Base-by-base conservation (phyloP, 2,888 invertebrate genomes). In the Ryuthela nishihirai region DNA sequence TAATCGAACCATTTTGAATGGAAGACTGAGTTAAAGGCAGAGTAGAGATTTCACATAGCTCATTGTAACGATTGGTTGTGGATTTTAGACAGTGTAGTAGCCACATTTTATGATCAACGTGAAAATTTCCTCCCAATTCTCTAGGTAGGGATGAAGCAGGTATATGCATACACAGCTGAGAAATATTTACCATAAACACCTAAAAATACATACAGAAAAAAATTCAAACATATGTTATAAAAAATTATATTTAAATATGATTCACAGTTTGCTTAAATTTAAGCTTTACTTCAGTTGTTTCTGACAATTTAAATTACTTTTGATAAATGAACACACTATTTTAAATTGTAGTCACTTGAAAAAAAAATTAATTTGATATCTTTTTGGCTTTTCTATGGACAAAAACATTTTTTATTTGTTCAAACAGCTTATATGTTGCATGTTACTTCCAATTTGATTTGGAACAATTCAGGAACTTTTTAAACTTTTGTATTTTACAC, bases 61-160 rank as follows among this genome's bases (percentile, higher is more conserved):
- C 65, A 35, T 46, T 40, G 32, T 56, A 44, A 7, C 65, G 43
- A 46, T 67, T 64, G 23, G 54, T 44, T 21, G 48, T 60, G 20
- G 55, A 45, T 77, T 84, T 83, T 76, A 82, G 81, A 76, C 89
- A 81, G 67, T 80, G 79, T 66, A 81, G 79, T 73, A 85, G 82
- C 97, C 95, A 97, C 75, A 84, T 84, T 75, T 84, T 83, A 84
- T 97, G 95, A 79, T 93, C 87, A 70, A 88, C 82, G 2, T 62
- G 61, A 74, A 89, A 83, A 69, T 83, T 82, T 67, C 95, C 95
- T 70, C 95, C 95, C 71, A 97, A 82, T 74, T 87, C 86, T 68
- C 81, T 80, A 68, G 95, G 95, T 76, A 97, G 81, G 71, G 90
- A 85, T 72, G 87, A 85, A 70, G 84, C 81, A 52, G 94, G 93